A percentile compares a stretch with the other conserved stretches of the same genome.
Evolutionary conservation across 1,140 invertebrate genomes (phyloP).

Genomic region (Procambarus clarkii): DNA sequence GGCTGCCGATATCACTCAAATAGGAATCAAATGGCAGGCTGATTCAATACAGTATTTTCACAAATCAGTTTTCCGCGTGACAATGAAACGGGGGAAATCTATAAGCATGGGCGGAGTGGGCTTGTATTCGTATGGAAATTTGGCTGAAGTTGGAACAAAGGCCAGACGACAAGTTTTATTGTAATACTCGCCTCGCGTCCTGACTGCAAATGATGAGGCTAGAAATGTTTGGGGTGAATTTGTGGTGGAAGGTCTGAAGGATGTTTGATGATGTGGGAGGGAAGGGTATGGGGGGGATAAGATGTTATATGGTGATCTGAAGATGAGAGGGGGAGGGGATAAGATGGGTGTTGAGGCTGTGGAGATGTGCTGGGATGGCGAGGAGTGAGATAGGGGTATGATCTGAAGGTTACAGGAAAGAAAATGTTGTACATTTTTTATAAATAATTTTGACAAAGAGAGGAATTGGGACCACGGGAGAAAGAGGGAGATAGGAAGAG

Average conservation of each 20-base stretch:
- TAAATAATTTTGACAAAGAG: background rate
- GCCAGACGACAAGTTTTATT: background rate
- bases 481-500: background rate
- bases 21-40: slow-evolving; percentile 4
- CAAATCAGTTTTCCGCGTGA: slow-evolving; percentile 18
- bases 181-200: background rate
- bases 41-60: slow-evolving; percentile 20
- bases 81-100: slow-evolving; percentile 7
- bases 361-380: too few relatives aligned
- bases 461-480: background rate
- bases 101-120: slow-evolving; percentile 28
- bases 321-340: background rate
- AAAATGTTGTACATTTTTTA: too few relatives aligned
- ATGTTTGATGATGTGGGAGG: background rate
- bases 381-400: too few relatives aligned
- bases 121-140: slow-evolving; percentile 17
- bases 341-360: too few relatives aligned
- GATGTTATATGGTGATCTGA: background rate
- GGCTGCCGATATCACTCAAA: slow-evolving; percentile 14
- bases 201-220: background rate
- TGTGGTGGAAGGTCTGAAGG: background rate
- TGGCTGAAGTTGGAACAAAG: slow-evolving; percentile 1
- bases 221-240: background rate
- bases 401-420: too few relatives aligned
- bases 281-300: background rate